Evolutionary conservation across 2,797 vertebrate species (phyloP).

Genomic region (Pyrocephalus nanus): DNA sequence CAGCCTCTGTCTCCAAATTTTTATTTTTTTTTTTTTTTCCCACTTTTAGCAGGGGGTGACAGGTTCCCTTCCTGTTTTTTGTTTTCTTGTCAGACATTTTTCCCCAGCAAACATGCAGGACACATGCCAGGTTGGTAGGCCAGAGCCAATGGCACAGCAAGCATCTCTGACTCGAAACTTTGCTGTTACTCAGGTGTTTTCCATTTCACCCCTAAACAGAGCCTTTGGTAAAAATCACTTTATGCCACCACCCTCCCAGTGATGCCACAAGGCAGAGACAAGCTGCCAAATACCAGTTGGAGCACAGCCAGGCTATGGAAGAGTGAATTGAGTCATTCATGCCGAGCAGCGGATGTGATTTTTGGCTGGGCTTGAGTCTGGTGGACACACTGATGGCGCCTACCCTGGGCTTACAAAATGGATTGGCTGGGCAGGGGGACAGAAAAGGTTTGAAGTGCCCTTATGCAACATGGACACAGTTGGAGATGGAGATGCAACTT

Average conservation of each 20-base stretch:
- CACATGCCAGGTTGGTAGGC: not conserved
- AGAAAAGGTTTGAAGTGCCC: not conserved
- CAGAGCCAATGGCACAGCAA: not conserved
- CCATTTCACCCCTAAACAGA: not conserved
- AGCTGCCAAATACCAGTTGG: not conserved
- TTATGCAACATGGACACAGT: not conserved
- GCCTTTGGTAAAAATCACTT: not conserved
- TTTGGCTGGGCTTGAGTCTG: not conserved
- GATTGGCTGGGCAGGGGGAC: not conserved
- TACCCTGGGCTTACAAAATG: slow-evolving; percentile 16
- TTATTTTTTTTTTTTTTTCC: not conserved
- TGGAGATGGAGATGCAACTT: not conserved
- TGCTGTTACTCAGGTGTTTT: not conserved
- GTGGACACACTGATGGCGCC: not conserved
- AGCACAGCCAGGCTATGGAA: not conserved
- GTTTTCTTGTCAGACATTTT: slow-evolving; percentile 17
- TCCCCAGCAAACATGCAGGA: not conserved
- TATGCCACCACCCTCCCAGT: not conserved
- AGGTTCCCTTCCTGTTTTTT: not conserved
- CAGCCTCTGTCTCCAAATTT: not conserved
- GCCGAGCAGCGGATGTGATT: not conserved
- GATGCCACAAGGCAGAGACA: not conserved
- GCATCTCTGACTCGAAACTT: slow-evolving; percentile 34
- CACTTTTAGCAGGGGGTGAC: not conserved
- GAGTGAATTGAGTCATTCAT: slow-evolving; percentile 12